phyloP scores from a whole-genome alignment of 53 echinoderm and acorn worm genomes.

The Arbacia lixula region DNA sequence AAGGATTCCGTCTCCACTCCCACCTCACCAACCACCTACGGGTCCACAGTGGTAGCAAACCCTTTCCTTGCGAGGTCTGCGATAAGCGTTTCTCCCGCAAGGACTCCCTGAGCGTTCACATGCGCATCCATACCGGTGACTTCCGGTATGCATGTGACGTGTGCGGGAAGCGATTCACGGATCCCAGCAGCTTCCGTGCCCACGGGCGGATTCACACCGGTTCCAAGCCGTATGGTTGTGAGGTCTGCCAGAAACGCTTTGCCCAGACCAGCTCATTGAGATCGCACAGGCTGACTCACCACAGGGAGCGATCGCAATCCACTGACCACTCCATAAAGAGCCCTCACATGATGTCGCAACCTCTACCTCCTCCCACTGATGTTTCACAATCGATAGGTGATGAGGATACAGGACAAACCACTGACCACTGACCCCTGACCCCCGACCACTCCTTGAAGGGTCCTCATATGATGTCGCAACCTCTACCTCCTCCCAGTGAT shows the following conservation, averaged over 20 bases:
- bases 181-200: slow-evolving; percentile 29
- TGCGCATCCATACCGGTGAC: slow-evolving; percentile 17
- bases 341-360: too few species aligned
- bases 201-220: slow-evolving; percentile 11
- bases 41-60: slow-evolving; percentile 23
- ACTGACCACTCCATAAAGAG: too few species aligned
- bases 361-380: too few species aligned
- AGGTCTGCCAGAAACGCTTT: background rate
- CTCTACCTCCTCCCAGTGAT: too few species aligned
- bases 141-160: slow-evolving; percentile 14
- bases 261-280: slow-evolving; percentile 20
- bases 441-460: too few species aligned
- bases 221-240: background rate
- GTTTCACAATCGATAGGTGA: too few species aligned
- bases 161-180: slow-evolving; percentile 25
- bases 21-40: slow-evolving; percentile 26
- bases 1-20: slow-evolving; percentile 26
- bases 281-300: slow-evolving; percentile 9
- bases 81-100: slow-evolving; percentile 29
- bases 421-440: too few species aligned
- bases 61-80: slow-evolving; percentile 1
- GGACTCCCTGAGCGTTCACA: slow-evolving; percentile 5
- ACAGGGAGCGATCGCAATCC: too few species aligned
- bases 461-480: too few species aligned
- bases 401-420: too few species aligned